Evolutionary conservation across 2,797 vertebrate genomes (phyloP).

Genomic region (Acipenser transmontanus): DNA sequence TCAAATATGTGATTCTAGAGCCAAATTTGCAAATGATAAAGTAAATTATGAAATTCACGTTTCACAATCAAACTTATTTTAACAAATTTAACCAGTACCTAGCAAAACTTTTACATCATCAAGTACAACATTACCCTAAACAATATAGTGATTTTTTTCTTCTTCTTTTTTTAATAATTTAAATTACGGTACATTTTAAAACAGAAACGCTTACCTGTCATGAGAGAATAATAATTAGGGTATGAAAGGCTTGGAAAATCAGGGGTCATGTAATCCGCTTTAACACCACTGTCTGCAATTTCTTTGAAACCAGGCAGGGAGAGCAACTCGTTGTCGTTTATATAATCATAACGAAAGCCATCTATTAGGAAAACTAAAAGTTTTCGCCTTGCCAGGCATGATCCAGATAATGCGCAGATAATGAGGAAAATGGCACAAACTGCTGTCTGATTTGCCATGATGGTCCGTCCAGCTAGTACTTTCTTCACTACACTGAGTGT

Average conservation of each 20-base stretch:
- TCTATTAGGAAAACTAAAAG: conserved; percentile 80
- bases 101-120: too few relatives aligned
- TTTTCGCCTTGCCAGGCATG: conserved; percentile 44
- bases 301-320: conserved; percentile 67
- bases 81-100: too few relatives aligned
- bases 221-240: conserved; percentile 87
- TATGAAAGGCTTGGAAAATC: conserved; percentile 88
- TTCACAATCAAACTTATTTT: too few relatives aligned
- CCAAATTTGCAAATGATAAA: too few relatives aligned
- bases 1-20: too few relatives aligned
- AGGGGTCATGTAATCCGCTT: conserved; percentile 83
- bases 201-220: conserved; percentile 72
- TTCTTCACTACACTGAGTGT: conserved; percentile 15
- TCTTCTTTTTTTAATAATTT: too few relatives aligned
- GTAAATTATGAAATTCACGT: too few relatives aligned
- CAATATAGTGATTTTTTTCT: too few relatives aligned
- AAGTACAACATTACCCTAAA: too few relatives aligned
- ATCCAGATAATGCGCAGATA: conserved; percentile 26
- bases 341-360: conserved; percentile 83
- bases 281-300: conserved; percentile 72
- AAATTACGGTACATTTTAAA: too few relatives aligned
- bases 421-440: conserved; percentile 28
- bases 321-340: conserved; percentile 60
- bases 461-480: conserved; percentile 23
- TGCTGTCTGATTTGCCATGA: conserved; percentile 35